Base-by-base conservation (phyloP, 2,888 invertebrate species). In the Leptinotarsa tumamoca region DNA sequence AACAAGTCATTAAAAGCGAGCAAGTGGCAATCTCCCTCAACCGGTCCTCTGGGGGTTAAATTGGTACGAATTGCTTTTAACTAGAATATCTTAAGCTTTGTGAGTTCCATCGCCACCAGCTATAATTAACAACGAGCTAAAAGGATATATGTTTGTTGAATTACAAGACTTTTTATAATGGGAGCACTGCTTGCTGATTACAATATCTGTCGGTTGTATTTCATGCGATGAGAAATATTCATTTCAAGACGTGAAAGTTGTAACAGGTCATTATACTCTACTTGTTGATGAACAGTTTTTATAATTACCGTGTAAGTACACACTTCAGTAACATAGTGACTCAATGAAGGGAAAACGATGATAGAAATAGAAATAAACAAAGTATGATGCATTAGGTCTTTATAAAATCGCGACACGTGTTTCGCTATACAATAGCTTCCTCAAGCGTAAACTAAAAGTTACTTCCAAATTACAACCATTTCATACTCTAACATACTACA, bases 11-110 rank as follows among this genome's bases (percentile, higher is more conserved):
- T 84, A 84, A 84, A 83, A 82, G 79, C 80, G 80, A 80, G 81
- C 81, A 83, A 83, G 83, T 83, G 83, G 83, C 83, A 84, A 83
- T 84, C 83, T 83, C 81, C 81, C 81, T 81, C 80, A 80, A 81
- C 81, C 79, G 79, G 78, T 79, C 81, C 76, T 76, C 77, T 80
- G 80, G 82, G 83, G 78, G 81, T 81, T 78, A 80, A 82, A 84
- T 82, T 81, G 82, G 80, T 80, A 81, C 74, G 80, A 82, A 83
- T 82, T 80, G 81, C 82, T 80, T 82, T 80, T 79, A 81, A 80
- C 80, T 80, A 76, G 79, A 80, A 83, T 80, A 82, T 82, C 81
- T 82, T 81, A 77, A 80, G 81, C 82, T 82, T 81, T 80, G 77
- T 78, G 71, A 80, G 76, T 71, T 78, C 70, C 58, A 74, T 74